Conservation (phyloP, 2,797 vertebrate genomes). For the Poecile montanus region DNA sequence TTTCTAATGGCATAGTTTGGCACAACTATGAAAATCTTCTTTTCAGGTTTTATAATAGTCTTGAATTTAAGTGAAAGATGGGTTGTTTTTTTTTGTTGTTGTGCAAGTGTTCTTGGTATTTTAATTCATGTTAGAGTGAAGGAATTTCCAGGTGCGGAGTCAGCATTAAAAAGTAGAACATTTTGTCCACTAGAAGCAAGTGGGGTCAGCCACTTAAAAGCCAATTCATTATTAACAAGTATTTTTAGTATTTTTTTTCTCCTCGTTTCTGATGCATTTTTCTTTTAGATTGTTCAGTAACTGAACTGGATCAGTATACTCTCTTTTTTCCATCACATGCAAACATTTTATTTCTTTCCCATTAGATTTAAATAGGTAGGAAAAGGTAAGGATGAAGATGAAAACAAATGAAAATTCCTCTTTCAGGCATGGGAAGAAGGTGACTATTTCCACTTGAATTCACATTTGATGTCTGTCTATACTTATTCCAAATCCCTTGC, state of each 20-base stretch:
- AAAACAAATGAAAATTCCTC: background rate
- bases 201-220: background rate
- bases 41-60: background rate
- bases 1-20: background rate
- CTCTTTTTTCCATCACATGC: background rate
- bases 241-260: background rate
- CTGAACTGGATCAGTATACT: background rate
- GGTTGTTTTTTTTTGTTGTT: fast-evolving
- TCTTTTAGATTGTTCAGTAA: background rate
- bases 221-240: background rate
- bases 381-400: background rate
- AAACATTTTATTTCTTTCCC: background rate
- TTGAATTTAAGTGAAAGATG: background rate
- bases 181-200: background rate
- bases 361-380: background rate
- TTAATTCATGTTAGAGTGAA: background rate
- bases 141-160: background rate
- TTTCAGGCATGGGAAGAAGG: background rate
- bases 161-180: background rate
- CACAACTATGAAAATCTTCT: background rate
- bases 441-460: background rate
- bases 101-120: background rate
- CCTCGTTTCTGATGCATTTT: background rate
- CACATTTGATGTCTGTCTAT: background rate
- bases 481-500: background rate